Percentiles rank a stretch among this genome's conserved stretches.
phyloP scores from a whole-genome alignment of 2,888 invertebrate species.

The Perithous albicinctus region DNA sequence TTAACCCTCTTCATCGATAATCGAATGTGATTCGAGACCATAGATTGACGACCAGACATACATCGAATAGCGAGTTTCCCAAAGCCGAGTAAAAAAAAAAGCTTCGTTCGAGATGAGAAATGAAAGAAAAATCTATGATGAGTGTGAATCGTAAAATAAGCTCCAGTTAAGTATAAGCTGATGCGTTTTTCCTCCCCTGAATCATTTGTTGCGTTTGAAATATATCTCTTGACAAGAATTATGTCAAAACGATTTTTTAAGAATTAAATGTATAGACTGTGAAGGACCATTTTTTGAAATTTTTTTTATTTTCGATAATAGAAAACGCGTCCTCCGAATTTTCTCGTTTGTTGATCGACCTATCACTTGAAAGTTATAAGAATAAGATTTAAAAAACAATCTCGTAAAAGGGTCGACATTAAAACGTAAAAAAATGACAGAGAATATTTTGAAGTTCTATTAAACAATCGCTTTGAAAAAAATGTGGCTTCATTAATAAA shows the following conservation, averaged over 20 bases:
- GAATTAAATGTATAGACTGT: neutral
- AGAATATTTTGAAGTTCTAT: no score
- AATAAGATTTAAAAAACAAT: no score
- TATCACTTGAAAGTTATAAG: no score
- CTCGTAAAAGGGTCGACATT: no score
- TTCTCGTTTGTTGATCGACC: no score
- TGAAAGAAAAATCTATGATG: constrained; percentile 2
- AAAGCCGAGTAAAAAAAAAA: neutral
- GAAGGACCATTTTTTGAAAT: neutral
- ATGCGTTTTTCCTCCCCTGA: neutral
- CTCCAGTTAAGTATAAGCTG: neutral
- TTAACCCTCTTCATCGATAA: constrained; percentile 21
- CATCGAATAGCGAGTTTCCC: constrained; percentile 7
- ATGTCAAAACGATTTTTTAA: neutral
- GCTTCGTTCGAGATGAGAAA: neutral
- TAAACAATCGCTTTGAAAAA: no score
- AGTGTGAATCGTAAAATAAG: neutral
- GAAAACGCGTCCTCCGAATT: no score
- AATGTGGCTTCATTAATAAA: no score
- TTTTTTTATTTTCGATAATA: no score
- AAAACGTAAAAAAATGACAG: no score
- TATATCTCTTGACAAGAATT: neutral
- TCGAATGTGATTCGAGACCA: constrained; percentile 11
- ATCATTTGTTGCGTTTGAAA: neutral
- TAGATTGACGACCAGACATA: neutral